Conservation (phyloP, 2,797 vertebrate genomes). For the Etheostoma perlongum region DNA sequence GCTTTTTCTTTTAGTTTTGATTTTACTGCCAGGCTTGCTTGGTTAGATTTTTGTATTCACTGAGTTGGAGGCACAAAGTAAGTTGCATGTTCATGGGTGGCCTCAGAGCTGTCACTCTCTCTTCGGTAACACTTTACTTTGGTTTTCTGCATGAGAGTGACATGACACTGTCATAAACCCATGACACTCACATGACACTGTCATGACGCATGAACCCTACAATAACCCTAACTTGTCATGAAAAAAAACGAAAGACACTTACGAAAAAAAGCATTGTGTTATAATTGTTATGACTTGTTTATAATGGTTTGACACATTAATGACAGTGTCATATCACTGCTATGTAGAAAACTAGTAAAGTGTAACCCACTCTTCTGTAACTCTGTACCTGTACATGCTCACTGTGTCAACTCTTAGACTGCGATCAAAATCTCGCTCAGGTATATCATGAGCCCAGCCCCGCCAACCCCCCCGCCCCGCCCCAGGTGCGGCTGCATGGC, state of each 20-base stretch:
- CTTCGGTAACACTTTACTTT: neutral
- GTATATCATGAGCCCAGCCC: slow-evolving; percentile 44
- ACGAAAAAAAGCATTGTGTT: too few relatives aligned
- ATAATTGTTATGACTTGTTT: too few relatives aligned
- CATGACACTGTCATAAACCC: too few relatives aligned
- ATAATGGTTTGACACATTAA: too few relatives aligned
- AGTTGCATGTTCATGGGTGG: slow-evolving; percentile 10
- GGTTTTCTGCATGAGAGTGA: too few relatives aligned
- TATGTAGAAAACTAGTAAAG: too few relatives aligned
- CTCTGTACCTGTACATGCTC: slow-evolving; percentile 16
- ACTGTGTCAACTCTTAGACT: neutral
- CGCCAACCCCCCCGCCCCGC: neutral
- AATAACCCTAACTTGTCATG: too few relatives aligned
- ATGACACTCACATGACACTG: too few relatives aligned
- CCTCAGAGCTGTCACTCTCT: slow-evolving; percentile 3
- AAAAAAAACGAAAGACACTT: too few relatives aligned
- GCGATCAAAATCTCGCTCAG: slow-evolving; percentile 55
- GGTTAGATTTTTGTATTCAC: slow-evolving; percentile 35
- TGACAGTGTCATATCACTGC: too few relatives aligned
- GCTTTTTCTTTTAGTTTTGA: neutral
- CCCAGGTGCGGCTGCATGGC: neutral
- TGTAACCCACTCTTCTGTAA: neutral
- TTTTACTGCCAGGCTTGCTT: slow-evolving; percentile 57
- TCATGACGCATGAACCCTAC: too few relatives aligned
- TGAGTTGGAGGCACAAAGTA: neutral